Evolutionary conservation across 2,113 vertebrate species (phyloP).

Genomic region (Stercorarius parasiticus): DNA sequence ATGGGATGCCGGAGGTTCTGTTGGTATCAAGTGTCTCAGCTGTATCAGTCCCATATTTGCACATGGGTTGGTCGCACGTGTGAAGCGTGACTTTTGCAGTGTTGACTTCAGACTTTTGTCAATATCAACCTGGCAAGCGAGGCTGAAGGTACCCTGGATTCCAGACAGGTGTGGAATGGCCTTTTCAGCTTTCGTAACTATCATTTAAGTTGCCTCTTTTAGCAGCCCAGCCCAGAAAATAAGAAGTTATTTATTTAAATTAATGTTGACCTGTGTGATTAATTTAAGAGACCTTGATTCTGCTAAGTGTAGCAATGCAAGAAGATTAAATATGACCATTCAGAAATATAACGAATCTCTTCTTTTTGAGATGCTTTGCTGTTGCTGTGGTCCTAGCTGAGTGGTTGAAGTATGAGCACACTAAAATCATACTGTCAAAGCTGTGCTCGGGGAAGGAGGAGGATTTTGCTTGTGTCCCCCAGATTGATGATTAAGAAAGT

Average conservation of each 20-base stretch:
- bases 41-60: not conserved
- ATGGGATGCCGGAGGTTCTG: not conserved
- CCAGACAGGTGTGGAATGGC: not conserved
- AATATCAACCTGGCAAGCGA: not conserved
- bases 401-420: not conserved
- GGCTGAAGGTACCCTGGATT: not conserved
- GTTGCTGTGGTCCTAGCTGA: not conserved
- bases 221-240: not conserved
- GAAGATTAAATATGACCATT: not conserved
- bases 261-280: not conserved
- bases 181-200: not conserved
- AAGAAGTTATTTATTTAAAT: not conserved
- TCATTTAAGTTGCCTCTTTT: accelerated
- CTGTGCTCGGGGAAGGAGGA: accelerated
- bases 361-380: not conserved
- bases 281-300: not conserved
- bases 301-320: not conserved
- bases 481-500: not conserved
- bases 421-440: not conserved
- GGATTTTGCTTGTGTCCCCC: not conserved
- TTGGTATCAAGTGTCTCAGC: accelerated
- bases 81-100: not conserved
- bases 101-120: not conserved
- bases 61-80: accelerated
- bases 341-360: not conserved